Evolutionary conservation across 1,140 invertebrate species (phyloP), one percentile per base, ranked within the genome.

Genomic region (Microplitis mediator): DNA sequence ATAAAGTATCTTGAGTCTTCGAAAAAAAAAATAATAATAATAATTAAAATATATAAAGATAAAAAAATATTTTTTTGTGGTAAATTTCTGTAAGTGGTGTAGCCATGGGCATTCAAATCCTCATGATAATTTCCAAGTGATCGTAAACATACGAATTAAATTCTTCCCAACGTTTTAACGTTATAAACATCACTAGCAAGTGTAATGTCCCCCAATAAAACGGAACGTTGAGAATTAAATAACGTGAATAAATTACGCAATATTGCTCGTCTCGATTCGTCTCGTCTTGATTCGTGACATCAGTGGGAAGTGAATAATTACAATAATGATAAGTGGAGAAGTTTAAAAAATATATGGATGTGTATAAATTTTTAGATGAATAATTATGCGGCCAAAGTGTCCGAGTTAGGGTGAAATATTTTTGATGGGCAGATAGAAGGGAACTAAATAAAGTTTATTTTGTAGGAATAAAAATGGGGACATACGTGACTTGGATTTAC

Each of bases 61-160:
- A 14, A 9, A 54, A 16, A 67, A 67, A 67, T 32, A 4, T 4
- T 45, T 51, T 66, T 64, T 31, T 11, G n/a, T 45, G 60, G 4
- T n/a, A 1, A 34, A 32, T 62, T 3, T 62, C 4, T 62, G 32
- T 62, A 35, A n/a, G 31, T 35, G 16, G 34, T n/a, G 58, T 31
- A 34, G 31, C 16, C 6, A 13, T 61, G 6, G 31, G 11, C 39
- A 45, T 45, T 45, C 39, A 45, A 23, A 61, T 34, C 58, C 11
- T 66, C 39, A 39, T 54, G 45, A 34, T 39, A 31, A 51, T 35
- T 32, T 6, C 35, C n/a, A 32, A 64, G 14, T 64, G 66, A 68
- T 68, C 66, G 66, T 68, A 68, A 68, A 68, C 66, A 68, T 68
- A 52, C 32, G 31, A 60, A 32, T 60, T 58, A 58, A 68, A 68